phyloP scores from a whole-genome alignment of 2,888 invertebrate species.

The Blastobasis lacticolella region DNA sequence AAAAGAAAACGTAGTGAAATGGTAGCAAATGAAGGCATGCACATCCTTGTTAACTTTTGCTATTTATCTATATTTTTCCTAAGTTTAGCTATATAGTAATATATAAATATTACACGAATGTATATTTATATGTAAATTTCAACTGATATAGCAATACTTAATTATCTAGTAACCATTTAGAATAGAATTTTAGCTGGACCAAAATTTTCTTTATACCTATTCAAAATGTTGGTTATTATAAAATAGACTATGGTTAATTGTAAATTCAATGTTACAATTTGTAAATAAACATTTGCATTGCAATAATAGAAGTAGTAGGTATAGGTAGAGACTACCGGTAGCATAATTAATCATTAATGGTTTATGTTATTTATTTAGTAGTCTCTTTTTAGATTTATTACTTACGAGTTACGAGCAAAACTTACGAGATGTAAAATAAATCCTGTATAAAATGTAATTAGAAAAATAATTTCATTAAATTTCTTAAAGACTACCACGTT shows the following conservation, averaged over 20 bases:
- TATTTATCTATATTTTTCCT: not conserved
- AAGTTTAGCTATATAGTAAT: too few relatives aligned
- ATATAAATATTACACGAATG: slow-evolving; percentile 7
- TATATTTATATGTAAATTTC: slow-evolving; percentile 37
- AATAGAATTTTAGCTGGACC: slow-evolving; percentile 71
- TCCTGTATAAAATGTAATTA: slow-evolving; percentile 70
- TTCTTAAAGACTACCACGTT: slow-evolving; percentile 50
- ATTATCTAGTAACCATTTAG: slow-evolving; percentile 60
- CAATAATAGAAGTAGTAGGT: slow-evolving; percentile 60
- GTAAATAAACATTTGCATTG: slow-evolving; percentile 54
- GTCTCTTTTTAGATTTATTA: slow-evolving; percentile 39
- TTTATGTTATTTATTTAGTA: slow-evolving; percentile 63
- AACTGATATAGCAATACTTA: slow-evolving; percentile 50
- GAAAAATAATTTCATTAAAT: slow-evolving; percentile 71
- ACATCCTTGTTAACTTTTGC: slow-evolving; percentile 7
- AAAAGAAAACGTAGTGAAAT: too few relatives aligned
- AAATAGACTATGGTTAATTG: slow-evolving; percentile 49
- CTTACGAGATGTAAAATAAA: slow-evolving; percentile 58
- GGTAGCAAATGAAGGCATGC: too few relatives aligned
- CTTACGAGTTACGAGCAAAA: slow-evolving; percentile 45
- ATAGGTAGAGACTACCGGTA: slow-evolving; percentile 41
- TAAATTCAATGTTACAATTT: slow-evolving; percentile 51
- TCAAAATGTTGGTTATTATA: slow-evolving; percentile 47
- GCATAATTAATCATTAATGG: slow-evolving; percentile 33
- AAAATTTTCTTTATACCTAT: slow-evolving; percentile 63